These are phyloP conservation scores for Miniopterus natalensis DNA, from an alignment of 2,113 vertebrate species.

Conservation along the genomic window DNA sequence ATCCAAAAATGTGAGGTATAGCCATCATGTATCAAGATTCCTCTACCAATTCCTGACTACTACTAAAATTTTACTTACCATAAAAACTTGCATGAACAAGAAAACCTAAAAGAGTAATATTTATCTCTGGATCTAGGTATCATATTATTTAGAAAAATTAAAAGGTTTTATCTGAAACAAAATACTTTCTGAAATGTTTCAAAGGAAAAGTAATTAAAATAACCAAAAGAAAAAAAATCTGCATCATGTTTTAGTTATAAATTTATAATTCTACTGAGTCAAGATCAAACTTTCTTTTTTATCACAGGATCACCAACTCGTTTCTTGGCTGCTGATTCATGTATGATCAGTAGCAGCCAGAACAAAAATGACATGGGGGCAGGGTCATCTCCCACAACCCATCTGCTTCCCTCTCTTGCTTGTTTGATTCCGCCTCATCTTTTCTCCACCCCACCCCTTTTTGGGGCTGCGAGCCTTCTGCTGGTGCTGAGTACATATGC, in stretches of 20 bases:
- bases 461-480: slow-evolving; percentile 65
- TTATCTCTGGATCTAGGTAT: background rate
- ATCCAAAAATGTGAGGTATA: background rate
- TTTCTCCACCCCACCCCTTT: background rate
- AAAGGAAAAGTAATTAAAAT: slow-evolving; percentile 19
- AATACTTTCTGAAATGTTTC: slow-evolving; percentile 1
- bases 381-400: slow-evolving; percentile 79
- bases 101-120: background rate
- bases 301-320: slow-evolving; percentile 46
- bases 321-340: slow-evolving; percentile 63
- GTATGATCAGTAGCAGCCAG: slow-evolving; percentile 53
- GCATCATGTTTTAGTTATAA: slow-evolving; percentile 20
- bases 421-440: background rate
- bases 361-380: slow-evolving; percentile 65
- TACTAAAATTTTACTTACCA: slow-evolving; percentile 40
- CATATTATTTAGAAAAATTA: slow-evolving; percentile 2
- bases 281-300: slow-evolving; percentile 54
- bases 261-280: slow-evolving; percentile 29
- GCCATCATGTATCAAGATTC: background rate
- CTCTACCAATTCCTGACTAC: background rate
- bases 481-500: background rate
- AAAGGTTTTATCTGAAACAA: slow-evolving; percentile 8
- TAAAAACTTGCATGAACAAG: slow-evolving; percentile 21
- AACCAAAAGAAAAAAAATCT: slow-evolving; percentile 25
- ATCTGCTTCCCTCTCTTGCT: slow-evolving; percentile 64